Conservation (phyloP, 2,888 invertebrate species). For the Polyommatus iphigenia region DNA sequence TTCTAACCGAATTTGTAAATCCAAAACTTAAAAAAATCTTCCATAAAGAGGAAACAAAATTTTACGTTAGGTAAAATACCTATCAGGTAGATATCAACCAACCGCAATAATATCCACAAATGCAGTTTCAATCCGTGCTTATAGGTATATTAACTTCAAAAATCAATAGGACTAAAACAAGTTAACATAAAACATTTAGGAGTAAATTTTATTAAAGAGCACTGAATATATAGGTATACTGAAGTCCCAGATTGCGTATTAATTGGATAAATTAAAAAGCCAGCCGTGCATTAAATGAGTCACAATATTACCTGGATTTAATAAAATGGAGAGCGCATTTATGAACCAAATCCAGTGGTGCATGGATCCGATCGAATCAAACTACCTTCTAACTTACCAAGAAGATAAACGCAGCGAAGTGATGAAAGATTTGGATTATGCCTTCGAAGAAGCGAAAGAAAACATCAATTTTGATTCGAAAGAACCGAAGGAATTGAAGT, state of each 20-base stretch:
- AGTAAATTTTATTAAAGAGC: background rate
- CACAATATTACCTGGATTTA: slow-evolving; percentile 45
- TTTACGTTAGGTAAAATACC: too few relatives aligned
- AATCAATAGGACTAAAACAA: background rate
- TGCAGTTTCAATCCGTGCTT: background rate
- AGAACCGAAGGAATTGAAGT: background rate
- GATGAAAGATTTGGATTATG: slow-evolving; percentile 56
- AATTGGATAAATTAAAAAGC: slow-evolving; percentile 63
- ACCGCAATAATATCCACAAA: background rate
- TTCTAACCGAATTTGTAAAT: too few relatives aligned
- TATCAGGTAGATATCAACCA: too few relatives aligned
- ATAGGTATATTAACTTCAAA: background rate
- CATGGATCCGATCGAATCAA: slow-evolving; percentile 44
- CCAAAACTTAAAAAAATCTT: too few relatives aligned
- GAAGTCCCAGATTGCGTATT: slow-evolving; percentile 52
- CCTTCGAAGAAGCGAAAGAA: slow-evolving; percentile 54
- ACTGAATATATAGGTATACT: background rate
- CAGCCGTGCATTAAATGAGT: slow-evolving; percentile 54
- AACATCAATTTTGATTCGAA: background rate
- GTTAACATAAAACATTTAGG: background rate
- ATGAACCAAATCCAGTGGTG: slow-evolving; percentile 60
- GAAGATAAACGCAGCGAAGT: slow-evolving; percentile 55
- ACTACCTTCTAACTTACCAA: slow-evolving; percentile 63
- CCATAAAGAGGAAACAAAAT: too few relatives aligned
- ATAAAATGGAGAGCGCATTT: slow-evolving; percentile 61